Base-by-base conservation (phyloP, 1,140 invertebrate genomes). In the Marisa cornuarietis region DNA sequence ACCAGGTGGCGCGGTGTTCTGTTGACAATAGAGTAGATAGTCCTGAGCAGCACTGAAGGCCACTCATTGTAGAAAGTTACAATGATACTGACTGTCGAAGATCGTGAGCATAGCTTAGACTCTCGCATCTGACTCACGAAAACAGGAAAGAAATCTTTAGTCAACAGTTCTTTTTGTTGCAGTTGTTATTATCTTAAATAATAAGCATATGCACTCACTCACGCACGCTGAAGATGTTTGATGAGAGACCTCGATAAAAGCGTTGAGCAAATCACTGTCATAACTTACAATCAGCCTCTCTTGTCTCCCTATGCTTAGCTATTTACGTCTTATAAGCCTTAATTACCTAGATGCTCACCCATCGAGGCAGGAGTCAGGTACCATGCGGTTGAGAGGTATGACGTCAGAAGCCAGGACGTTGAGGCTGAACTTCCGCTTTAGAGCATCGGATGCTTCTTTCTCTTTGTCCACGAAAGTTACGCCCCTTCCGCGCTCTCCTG, bases 51-150 rank as follows among this genome's bases (percentile, higher is more conserved):
- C 8, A 97, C 97, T 79, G 94, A 93, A 79, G 94, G 95, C 87
- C 98, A 97, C 91, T 99, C 98, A 91, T 99, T 98, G 89, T 97
- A 98, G 88, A 99, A 99, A 87, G 97, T 98, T 87, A 99, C 96
- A n/a, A 99, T 94, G 51, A 99, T 93, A 68, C 95, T 96, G 1
- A 95, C 95, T 80, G 93, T 93, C 69, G 95, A 71, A 97, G 90
- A 79, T 26, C 54, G 16, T 62, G 8, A 20, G 54, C 22, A 61
- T 75, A 63, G 31, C 1, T 42, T 5, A 42, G 31, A 1, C 5
- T 42, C 31, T 42, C 31, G 31, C 31, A 42, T 5, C 31, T 42
- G 31, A 42, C 1, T 42, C 31, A 42, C 5, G 5, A 42, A 42
- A 2, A 42, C 31, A 42, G 31, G 5, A 42, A 42, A 5, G 31